Conservation (phyloP, 1,140 invertebrate species). For the Zaprionus ornatus region DNA sequence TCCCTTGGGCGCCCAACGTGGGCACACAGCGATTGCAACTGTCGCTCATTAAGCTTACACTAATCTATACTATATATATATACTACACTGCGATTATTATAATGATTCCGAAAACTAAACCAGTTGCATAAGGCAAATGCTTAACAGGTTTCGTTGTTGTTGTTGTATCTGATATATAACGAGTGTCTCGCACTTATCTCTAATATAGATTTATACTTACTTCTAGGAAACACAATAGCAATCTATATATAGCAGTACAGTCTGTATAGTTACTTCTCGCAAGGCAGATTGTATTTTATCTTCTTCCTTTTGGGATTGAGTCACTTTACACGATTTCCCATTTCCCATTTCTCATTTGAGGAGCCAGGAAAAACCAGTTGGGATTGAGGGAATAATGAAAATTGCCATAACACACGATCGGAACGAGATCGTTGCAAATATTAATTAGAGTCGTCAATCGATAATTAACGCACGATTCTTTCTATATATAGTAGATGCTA, state of each 20-base stretch:
- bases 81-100: constrained; percentile 13
- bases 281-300: background rate
- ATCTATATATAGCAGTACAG: background rate
- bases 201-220: background rate
- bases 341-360: background rate
- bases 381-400: constrained; percentile 10
- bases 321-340: background rate
- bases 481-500: background rate
- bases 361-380: background rate
- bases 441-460: constrained; percentile 1
- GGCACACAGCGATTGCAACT: constrained; percentile 20
- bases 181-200: background rate
- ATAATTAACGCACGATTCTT: constrained; percentile 16
- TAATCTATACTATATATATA: constrained; percentile 1
- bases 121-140: constrained; percentile 23
- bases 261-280: background rate
- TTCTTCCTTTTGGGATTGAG: background rate
- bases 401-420: constrained; percentile 14
- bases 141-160: background rate
- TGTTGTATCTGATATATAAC: background rate
- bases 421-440: background rate
- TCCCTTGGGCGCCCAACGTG: background rate
- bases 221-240: constrained; percentile 1
- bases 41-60: constrained; percentile 22
- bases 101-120: constrained; percentile 31